These are phyloP conservation scores for Cololabis saira DNA, from an alignment of 2,113 vertebrate genomes.

Conservation along the genomic window DNA sequence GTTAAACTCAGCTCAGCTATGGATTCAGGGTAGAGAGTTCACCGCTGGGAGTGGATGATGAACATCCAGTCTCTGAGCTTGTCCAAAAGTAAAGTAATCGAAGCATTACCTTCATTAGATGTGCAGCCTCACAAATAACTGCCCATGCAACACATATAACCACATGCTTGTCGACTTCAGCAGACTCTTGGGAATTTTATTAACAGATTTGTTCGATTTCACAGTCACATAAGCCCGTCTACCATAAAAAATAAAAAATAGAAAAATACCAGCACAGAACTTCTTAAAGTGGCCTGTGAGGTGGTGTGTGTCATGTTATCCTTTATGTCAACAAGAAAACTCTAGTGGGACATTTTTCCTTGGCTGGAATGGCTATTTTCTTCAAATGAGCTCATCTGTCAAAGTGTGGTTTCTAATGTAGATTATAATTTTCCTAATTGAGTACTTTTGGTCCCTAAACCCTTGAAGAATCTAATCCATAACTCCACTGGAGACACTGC, in stretches of 20 bases:
- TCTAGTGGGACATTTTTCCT: slow-evolving; percentile 19
- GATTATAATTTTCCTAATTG: too few relatives aligned
- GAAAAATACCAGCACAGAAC: slow-evolving; percentile 22
- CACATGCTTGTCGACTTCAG: slow-evolving; percentile 57
- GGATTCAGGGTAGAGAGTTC: slow-evolving; percentile 8
- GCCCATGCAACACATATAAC: slow-evolving; percentile 53
- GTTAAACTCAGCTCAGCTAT: slow-evolving; percentile 30
- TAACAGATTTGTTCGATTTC: slow-evolving; percentile 78
- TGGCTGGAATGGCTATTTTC: slow-evolving; percentile 48
- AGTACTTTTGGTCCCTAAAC: too few relatives aligned
- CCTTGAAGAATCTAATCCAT: too few relatives aligned
- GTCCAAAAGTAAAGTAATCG: slow-evolving; percentile 33
- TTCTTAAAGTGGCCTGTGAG: slow-evolving; percentile 25
- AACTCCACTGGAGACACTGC: too few relatives aligned
- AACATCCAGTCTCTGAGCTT: slow-evolving; percentile 8
- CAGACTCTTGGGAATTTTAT: slow-evolving; percentile 61
- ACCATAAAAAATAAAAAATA: slow-evolving; percentile 29
- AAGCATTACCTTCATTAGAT: slow-evolving; percentile 13
- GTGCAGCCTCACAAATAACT: slow-evolving; percentile 60
- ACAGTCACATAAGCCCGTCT: slow-evolving; percentile 60
- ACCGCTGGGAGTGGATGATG: slow-evolving; percentile 11
- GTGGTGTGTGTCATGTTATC: slow-evolving; percentile 30
- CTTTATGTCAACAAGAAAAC: slow-evolving; percentile 39
- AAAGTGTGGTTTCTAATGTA: too few relatives aligned
- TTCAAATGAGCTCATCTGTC: slow-evolving; percentile 8